These are phyloP conservation scores for Charaxes varanes DNA, from an alignment of 1,140 invertebrate genomes.

Conservation along the genomic window DNA sequence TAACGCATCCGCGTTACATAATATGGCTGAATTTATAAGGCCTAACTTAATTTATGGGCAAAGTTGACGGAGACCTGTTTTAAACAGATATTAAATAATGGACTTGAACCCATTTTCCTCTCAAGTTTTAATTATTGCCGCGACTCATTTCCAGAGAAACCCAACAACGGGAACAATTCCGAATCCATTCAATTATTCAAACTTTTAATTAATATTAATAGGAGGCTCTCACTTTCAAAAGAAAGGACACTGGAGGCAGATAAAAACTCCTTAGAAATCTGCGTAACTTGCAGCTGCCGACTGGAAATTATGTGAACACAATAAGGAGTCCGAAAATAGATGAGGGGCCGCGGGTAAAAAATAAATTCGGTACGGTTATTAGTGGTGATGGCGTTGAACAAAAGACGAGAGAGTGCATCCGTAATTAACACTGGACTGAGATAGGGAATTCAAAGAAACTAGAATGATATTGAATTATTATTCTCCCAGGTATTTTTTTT, in stretches of 20 bases:
- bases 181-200: constrained; percentile 71
- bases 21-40: neutral
- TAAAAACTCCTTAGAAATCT: constrained; percentile 70
- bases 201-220: constrained; percentile 74
- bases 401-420: constrained; percentile 41
- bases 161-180: constrained; percentile 64
- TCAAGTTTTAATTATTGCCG: constrained; percentile 64
- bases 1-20: neutral
- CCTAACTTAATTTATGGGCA: constrained; percentile 5
- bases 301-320: constrained; percentile 69
- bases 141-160: constrained; percentile 51
- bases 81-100: constrained; percentile 48
- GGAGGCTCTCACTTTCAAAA: constrained; percentile 66
- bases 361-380: constrained; percentile 64
- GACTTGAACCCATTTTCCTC: constrained; percentile 36
- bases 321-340: constrained; percentile 67
- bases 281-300: constrained; percentile 62
- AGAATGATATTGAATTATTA: constrained; percentile 55
- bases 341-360: constrained; percentile 50
- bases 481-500: too few relatives aligned
- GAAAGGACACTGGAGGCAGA: constrained; percentile 65
- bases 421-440: constrained; percentile 62
- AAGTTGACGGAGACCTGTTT: constrained; percentile 33
- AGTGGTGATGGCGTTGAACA: constrained; percentile 41
- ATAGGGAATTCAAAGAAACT: constrained; percentile 70